phyloP scores from a whole-genome alignment of 2,113 vertebrate genomes.

The Indicator maculatus region DNA sequence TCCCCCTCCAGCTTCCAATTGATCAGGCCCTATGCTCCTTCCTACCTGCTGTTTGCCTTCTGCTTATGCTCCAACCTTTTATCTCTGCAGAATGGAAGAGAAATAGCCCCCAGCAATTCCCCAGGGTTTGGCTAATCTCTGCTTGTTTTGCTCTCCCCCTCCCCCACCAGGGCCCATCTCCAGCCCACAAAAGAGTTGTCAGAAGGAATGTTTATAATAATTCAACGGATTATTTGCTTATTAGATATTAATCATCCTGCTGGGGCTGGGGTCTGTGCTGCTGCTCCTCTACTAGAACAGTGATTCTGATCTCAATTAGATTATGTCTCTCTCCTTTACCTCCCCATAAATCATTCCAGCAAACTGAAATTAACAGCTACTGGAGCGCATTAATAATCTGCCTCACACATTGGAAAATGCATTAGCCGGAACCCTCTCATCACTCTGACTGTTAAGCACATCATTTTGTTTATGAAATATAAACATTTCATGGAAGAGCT shows the following conservation, averaged over 20 bases:
- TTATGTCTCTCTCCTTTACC: constrained; percentile 93
- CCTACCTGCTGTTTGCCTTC: background rate
- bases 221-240: constrained; percentile 98
- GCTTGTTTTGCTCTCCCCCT: constrained; percentile 72
- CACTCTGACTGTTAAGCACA: constrained; percentile 91
- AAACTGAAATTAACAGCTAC: constrained; percentile 99
- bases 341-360: constrained; percentile 97
- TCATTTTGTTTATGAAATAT: constrained; percentile 97
- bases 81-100: background rate
- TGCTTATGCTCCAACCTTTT: background rate
- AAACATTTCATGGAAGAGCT: constrained; percentile 91
- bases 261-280: constrained; percentile 78
- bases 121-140: background rate
- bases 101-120: background rate
- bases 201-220: constrained; percentile 92
- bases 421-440: constrained; percentile 91
- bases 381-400: constrained; percentile 99
- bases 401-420: constrained; percentile 91
- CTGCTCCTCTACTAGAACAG: constrained; percentile 90
- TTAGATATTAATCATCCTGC: constrained; percentile 97
- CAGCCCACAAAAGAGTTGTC: constrained; percentile 83
- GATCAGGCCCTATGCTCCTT: background rate
- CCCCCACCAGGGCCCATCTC: background rate
- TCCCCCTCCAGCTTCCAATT: background rate
- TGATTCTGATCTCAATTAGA: constrained; percentile 99